Base-by-base conservation (phyloP, 2,888 invertebrate genomes). In the Anagyrus pseudococci region DNA sequence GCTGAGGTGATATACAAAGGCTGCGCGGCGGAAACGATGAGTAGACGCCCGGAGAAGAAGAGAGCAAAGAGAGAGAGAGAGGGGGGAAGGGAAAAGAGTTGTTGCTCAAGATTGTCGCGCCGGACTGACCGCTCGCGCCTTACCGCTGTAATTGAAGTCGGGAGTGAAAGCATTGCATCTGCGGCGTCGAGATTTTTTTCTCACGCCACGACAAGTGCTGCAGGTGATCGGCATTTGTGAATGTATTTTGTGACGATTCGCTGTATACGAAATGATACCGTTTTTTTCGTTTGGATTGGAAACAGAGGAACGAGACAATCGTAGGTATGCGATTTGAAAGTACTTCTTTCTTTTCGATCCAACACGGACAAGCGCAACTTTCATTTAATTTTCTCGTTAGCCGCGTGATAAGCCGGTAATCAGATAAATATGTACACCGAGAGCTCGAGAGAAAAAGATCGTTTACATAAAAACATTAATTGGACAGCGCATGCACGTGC, bases 31-130 rank as follows among this genome's bases (percentile, higher is more conserved):
- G n/a, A n/a, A n/a, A n/a, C n/a, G n/a, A n/a, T n/a, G n/a, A n/a
- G n/a, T n/a, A n/a, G n/a, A n/a, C n/a, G n/a, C 6, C 10, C 44
- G 4, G 20, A 23, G 33, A 37, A 37, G 33, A 37, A 37, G 15
- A 37, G 33, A 37, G 15, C 2, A 37, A 37, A 37, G 15, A 37
- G 33, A 4, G 4, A 2, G 33, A 10, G 8, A 37, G 4, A 37
- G 15, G 15, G 33, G 8, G 15, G 15, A 15, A 37, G 13, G 33
- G 8, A 10, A 8, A 37, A 37, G 33, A 37, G 10, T 7, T 4
- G 10, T 29, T 7, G 68, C 70, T 71, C 70, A 70, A 68, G 68
- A 69, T 58, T 69, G 69, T 70, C 58, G 47, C 62, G 50, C 58
- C 65, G 63, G 8, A 19, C 43, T 19, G 43, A n/a, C 43, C 17